Percentiles rank a stretch among this genome's conserved stretches.
Conservation (phyloP, 2,797 vertebrate species). For the Sebastolobus altivelis region DNA sequence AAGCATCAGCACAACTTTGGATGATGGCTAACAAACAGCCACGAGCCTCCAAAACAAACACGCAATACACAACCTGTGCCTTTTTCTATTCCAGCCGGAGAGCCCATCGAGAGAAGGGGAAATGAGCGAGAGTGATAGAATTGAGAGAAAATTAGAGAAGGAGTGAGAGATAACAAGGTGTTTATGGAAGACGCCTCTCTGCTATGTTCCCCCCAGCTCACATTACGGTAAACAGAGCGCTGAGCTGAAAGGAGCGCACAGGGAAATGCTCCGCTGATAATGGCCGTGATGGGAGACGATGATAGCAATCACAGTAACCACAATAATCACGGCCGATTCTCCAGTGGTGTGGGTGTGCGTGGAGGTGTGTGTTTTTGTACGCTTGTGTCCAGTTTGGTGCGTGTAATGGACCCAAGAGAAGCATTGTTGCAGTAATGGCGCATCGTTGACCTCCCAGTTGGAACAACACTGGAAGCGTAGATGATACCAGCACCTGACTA, state of each 20-base stretch:
- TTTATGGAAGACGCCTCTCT: conserved; percentile 76
- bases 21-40: conserved; percentile 35
- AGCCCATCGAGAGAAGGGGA: conserved; percentile 36
- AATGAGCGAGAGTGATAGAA: conserved; percentile 69
- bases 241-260: conserved; percentile 68
- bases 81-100: conserved; percentile 44
- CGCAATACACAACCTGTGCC: conserved; percentile 21
- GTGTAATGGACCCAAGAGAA: conserved; percentile 34
- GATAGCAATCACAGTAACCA: conserved; percentile 81
- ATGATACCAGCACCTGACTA: not conserved
- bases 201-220: conserved; percentile 69
- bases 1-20: conserved; percentile 33
- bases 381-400: not conserved
- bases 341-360: not conserved
- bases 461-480: conserved; percentile 12
- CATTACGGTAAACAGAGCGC: conserved; percentile 81
- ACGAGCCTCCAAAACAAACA: conserved; percentile 51
- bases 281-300: conserved; percentile 80
- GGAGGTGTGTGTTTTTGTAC: conserved; percentile 13
- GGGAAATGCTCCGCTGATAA: conserved; percentile 76
- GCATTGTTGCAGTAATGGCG: conserved; percentile 40
- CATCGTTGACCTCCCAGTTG: conserved; percentile 23
- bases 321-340: conserved; percentile 79
- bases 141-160: conserved; percentile 77
- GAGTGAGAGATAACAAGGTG: conserved; percentile 82